Conservation (phyloP, 2,888 invertebrate species). For the Cremastinae sp. region DNA sequence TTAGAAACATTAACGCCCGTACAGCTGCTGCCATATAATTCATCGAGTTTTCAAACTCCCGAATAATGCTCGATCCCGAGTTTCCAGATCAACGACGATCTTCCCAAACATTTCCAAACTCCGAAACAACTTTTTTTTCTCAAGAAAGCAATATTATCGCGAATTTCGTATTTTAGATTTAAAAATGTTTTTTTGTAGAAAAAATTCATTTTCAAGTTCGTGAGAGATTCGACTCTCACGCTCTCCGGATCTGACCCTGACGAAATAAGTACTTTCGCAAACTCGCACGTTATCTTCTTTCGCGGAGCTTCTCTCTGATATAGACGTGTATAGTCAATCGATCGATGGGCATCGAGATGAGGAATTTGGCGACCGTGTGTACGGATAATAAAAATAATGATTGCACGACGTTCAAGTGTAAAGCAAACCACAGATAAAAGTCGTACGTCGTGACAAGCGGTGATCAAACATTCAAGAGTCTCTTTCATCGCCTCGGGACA, state of each 20-base stretch:
- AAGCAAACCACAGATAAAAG: background rate
- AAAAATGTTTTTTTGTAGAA: too few relatives aligned
- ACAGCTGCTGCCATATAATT: slow-evolving; percentile 52
- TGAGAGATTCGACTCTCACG: slow-evolving; percentile 17
- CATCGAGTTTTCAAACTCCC: slow-evolving; percentile 25
- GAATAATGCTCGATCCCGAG: background rate
- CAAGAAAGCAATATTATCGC: too few relatives aligned
- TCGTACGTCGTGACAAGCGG: slow-evolving; percentile 27
- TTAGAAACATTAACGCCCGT: slow-evolving; percentile 37
- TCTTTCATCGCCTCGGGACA: slow-evolving; percentile 25
- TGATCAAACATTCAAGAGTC: slow-evolving; percentile 21
- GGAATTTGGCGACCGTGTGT: background rate
- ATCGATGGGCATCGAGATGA: background rate
- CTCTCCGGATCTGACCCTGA: slow-evolving; percentile 6
- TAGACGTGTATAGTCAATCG: background rate
- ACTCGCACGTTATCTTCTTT: slow-evolving; percentile 12
- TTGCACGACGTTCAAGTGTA: background rate
- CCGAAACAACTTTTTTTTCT: too few relatives aligned
- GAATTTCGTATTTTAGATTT: too few relatives aligned
- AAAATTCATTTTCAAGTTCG: background rate
- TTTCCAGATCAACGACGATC: too few relatives aligned
- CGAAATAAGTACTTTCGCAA: slow-evolving; percentile 15
- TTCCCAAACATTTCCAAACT: too few relatives aligned
- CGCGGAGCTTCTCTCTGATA: background rate
- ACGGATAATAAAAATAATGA: background rate